Base-by-base conservation (phyloP, 2,888 invertebrate species). In the Tachina fera region DNA sequence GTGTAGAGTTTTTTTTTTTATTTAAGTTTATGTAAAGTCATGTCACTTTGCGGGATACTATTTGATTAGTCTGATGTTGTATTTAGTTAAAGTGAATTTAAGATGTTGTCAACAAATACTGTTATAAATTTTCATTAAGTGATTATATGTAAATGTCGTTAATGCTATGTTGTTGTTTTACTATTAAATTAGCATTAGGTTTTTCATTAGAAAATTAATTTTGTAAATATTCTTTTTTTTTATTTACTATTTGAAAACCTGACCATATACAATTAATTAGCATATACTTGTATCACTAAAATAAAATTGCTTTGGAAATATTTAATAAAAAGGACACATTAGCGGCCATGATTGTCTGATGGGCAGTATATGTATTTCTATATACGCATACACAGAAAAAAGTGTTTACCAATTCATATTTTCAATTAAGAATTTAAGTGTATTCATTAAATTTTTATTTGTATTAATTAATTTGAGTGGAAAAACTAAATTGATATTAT, bases 101-200 rank as follows among this genome's bases (percentile, higher is more conserved):
- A 78, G 78, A 83, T 83, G 77, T 68, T 83, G 77, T 78, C 77
- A 82, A 82, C 51, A 82, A 77, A 84, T 56, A 78, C 43, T 77
- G 70, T 82, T 63, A 80, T 84, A 84, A 84, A 84, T 84, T 77
- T 84, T 77, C 81, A 84, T 84, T 84, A 84, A 72, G 67, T 76
- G 71, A 76, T 80, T 84, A 53, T 49, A 6, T 31, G 31, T 31
- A 67, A 53, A 71, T 70, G 79, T 63, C 79, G 39, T 68, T 78
- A 56, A 22, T 56, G 22, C 9, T 8, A 49, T 41, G 41, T 51
- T 74, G 53, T 16, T 81, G 4, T 63, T 63, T 58, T 47, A 14
- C 19, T 39, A 60, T 74, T 70, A 8, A 19, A 75, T 68, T 67
- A 51, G 53, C 67, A 51, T 65, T 68, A 39, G 3, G 1, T 43